Evolutionary conservation across 2,797 vertebrate genomes (phyloP).

Genomic region (Brotula barbata): DNA sequence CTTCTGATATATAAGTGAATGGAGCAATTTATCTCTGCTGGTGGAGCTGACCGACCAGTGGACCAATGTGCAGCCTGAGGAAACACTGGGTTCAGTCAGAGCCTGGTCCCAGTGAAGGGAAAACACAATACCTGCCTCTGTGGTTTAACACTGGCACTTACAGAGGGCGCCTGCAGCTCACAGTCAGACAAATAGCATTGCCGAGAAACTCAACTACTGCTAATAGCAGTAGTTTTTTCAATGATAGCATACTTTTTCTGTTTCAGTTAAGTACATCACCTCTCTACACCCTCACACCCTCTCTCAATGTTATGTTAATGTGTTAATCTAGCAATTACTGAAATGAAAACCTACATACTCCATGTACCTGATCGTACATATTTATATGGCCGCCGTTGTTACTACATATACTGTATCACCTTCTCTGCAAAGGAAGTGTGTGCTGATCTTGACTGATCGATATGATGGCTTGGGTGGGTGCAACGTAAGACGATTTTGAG

Average conservation of each 20-base stretch:
- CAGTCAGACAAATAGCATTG: background rate
- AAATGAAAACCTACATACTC: no score
- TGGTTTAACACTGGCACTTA: constrained; percentile 21
- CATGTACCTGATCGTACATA: no score
- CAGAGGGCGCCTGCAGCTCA: constrained; percentile 31
- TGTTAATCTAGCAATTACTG: no score
- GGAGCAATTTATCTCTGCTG: constrained; percentile 1
- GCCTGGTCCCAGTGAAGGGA: constrained; percentile 22
- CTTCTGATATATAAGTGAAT: no score
- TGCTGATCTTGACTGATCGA: background rate
- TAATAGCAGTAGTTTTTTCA: background rate
- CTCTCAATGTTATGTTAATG: no score
- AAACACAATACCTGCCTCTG: constrained; percentile 40
- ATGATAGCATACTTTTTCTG: background rate
- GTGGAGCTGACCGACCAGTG: constrained; percentile 4
- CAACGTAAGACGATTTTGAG: no score
- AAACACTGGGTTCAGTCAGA: constrained; percentile 32
- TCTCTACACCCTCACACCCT: no score
- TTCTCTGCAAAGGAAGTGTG: background rate
- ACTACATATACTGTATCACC: no score
- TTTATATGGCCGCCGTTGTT: no score
- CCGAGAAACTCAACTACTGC: background rate
- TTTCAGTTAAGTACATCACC: no score
- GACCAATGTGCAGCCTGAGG: constrained; percentile 22
- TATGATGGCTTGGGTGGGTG: background rate